Evolutionary conservation across 2,113 vertebrate species (phyloP), one percentile per base, ranked within the genome.

Genomic region (Vanacampus margaritifer): DNA sequence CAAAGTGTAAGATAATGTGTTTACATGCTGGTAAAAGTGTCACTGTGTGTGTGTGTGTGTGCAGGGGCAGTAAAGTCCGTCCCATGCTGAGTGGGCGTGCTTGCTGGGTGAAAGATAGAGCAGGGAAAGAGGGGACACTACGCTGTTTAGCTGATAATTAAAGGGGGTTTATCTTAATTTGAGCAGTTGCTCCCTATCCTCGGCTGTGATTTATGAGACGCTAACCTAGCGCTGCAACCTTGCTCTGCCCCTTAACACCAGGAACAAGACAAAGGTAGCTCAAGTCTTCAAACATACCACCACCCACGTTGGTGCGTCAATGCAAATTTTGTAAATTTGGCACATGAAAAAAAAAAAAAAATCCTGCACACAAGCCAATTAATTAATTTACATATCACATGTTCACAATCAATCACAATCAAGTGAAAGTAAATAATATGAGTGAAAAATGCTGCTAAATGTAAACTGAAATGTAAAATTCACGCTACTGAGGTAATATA

Each of bases 81-180:
- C 84, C 73, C 75, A 81, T 66, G 72, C 78, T 86, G 81, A 81
- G 80, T 80, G 58, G 72, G 72, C 80, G 81, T 88, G 75, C 88
- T 89, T 84, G 26, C 39, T 67, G 76, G 83, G 75, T 75, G 85
- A 86, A 86, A 80, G 82, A 69, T 59, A 68, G 88, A 83, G 81
- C 35, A 72, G 82, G 89, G 86, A 88, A 23, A 39, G 84, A 84
- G 26, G 43, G 88, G 91, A 88, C 91, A 83, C 89, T 85, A 77
- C 89, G 74, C 85, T 87, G 89, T 91, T 84, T 81, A 90, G 87
- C 87, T 91, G 91, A 90, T 91, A 91, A 89, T 45, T 79, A 87
- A 90, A 84, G 90, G 75, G 72, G 90, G 93, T 89, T 93, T 91
- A 89, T 95, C 93, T 94, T 92, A 90, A 95, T 94, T 90, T 90